Evolutionary conservation across 2,888 invertebrate species (phyloP).

Genomic region (Lampropteryx suffumata): DNA sequence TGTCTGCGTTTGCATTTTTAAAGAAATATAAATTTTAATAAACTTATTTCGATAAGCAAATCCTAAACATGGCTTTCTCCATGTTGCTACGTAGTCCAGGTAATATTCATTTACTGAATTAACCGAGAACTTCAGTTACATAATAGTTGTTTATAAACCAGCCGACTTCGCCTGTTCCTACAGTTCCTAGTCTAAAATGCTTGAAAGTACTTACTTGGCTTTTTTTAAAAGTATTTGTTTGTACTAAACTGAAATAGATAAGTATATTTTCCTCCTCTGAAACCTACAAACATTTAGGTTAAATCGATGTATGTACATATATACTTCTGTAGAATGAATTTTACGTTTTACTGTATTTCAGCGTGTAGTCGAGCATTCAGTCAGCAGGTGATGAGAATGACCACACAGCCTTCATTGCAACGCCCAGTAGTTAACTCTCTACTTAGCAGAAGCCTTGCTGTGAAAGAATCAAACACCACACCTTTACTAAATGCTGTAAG

Average conservation of each 20-base stretch:
- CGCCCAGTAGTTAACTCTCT: slow-evolving; percentile 43
- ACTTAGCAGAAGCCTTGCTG: slow-evolving; percentile 40
- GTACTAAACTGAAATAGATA: too few species aligned
- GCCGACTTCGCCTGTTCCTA: background rate
- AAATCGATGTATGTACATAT: too few species aligned
- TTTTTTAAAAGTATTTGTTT: too few species aligned
- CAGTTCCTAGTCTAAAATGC: background rate
- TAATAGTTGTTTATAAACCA: slow-evolving; percentile 49
- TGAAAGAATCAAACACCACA: slow-evolving; percentile 48
- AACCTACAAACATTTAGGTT: too few species aligned
- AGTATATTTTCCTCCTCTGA: too few species aligned
- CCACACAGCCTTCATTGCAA: slow-evolving; percentile 52
- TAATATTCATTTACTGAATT: slow-evolving; percentile 39
- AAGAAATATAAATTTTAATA: slow-evolving; percentile 1
- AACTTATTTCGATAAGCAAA: slow-evolving; percentile 3
- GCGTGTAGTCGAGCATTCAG: slow-evolving; percentile 53
- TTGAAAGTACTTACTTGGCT: background rate
- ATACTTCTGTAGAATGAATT: too few species aligned
- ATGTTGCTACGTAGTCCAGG: slow-evolving; percentile 70
- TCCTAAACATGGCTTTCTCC: slow-evolving; percentile 64
- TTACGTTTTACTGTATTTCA: slow-evolving; percentile 39
- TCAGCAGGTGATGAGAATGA: slow-evolving; percentile 59
- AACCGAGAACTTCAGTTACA: slow-evolving; percentile 49
- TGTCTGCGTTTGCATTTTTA: background rate
- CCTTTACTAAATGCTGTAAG: slow-evolving; percentile 66